Evolutionary conservation across 2,797 vertebrate species (phyloP).

Genomic region (Champsocephalus gunnari): DNA sequence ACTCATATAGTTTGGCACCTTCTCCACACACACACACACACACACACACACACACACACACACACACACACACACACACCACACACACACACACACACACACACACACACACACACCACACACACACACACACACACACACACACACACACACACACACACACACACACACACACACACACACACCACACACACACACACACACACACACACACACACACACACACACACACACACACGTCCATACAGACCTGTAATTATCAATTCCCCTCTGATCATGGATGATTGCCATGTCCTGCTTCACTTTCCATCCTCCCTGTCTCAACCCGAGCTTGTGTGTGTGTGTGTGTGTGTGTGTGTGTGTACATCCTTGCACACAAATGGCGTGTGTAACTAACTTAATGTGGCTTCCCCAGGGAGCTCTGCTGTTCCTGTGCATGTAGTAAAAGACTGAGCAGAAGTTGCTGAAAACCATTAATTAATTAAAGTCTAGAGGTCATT

Average conservation of each 20-base stretch:
- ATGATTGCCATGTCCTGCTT: constrained; percentile 70
- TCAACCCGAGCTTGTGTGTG: constrained; percentile 37
- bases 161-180: background rate
- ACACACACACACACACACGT: background rate
- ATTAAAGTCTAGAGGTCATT: constrained; percentile 26
- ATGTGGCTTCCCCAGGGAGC: constrained; percentile 27
- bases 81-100: background rate
- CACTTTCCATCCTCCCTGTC: constrained; percentile 59
- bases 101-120: background rate
- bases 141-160: background rate
- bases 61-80: background rate
- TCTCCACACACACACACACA: constrained; percentile 1
- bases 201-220: background rate
- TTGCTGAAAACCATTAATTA: constrained; percentile 38
- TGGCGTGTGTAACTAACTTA: constrained; percentile 24
- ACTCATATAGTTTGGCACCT: constrained; percentile 16
- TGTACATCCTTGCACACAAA: constrained; percentile 25
- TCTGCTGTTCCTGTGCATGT: constrained; percentile 34
- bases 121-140: background rate
- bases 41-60: constrained; percentile 4
- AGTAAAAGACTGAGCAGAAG: constrained; percentile 19
- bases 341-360: constrained; percentile 34
- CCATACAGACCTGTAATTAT: constrained; percentile 42
- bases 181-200: constrained; percentile 6
- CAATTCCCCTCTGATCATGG: constrained; percentile 50